A percentile compares a stretch with the other conserved stretches of the same genome.
Conservation (phyloP, 2,888 invertebrate species). For the Ochropacha duplaris region DNA sequence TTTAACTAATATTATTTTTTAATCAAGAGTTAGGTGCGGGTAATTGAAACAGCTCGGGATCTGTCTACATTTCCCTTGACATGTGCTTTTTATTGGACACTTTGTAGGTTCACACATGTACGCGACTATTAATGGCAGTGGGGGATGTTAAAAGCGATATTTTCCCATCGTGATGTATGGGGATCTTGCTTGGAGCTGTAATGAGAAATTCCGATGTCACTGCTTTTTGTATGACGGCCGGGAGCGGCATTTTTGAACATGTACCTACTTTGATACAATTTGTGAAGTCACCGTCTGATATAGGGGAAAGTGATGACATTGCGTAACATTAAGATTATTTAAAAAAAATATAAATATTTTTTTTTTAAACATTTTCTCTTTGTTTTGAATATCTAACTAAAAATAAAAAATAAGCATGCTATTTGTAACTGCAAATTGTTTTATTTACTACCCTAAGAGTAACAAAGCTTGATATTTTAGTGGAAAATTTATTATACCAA, state of each 20-base stretch:
- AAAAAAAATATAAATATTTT: too few species aligned
- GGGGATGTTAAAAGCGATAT: slow-evolving; percentile 72
- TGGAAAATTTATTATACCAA: not conserved
- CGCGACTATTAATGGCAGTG: slow-evolving; percentile 64
- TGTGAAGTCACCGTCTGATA: slow-evolving; percentile 30
- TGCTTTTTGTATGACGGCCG: slow-evolving; percentile 66
- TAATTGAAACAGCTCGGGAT: slow-evolving; percentile 32
- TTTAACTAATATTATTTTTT: slow-evolving; percentile 51
- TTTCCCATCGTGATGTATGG: slow-evolving; percentile 77
- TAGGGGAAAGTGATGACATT: not conserved
- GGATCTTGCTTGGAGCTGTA: slow-evolving; percentile 70
- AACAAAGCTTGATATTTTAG: not conserved
- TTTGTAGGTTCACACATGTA: slow-evolving; percentile 44
- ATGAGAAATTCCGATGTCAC: slow-evolving; percentile 81
- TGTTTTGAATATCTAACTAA: too few species aligned
- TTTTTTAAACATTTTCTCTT: too few species aligned
- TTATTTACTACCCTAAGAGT: not conserved
- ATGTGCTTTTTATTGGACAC: slow-evolving; percentile 42
- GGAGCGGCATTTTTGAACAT: slow-evolving; percentile 52
- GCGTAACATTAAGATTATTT: not conserved
- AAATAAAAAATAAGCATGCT: too few species aligned
- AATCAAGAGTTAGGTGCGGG: slow-evolving; percentile 34
- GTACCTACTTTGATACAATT: slow-evolving; percentile 43
- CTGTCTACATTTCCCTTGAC: slow-evolving; percentile 9
- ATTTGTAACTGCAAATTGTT: too few species aligned